These are phyloP conservation scores for Drosophila baimaii DNA, from an alignment of 1,140 invertebrate genomes.

Conservation along the genomic window DNA sequence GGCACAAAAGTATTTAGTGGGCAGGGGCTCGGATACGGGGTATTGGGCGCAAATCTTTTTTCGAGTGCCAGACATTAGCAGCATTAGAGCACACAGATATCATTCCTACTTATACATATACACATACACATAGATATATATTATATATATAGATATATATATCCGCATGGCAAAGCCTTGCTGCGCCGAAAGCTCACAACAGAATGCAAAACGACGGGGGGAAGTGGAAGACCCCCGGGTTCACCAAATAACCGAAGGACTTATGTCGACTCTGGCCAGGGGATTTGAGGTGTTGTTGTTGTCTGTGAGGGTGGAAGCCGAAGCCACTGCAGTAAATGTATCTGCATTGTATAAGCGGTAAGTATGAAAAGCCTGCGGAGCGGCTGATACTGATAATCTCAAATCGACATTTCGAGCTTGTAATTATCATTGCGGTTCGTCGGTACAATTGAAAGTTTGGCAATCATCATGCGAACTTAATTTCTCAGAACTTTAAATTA, in stretches of 20 bases:
- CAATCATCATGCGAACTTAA: neutral
- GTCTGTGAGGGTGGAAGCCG: conserved; percentile 1
- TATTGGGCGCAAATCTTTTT: conserved; percentile 71
- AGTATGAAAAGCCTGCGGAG: conserved; percentile 29
- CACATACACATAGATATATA: conserved; percentile 27
- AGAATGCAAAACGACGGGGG: conserved; percentile 42
- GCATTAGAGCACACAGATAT: conserved; percentile 70
- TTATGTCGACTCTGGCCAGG: conserved; percentile 71
- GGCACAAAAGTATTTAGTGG: conserved; percentile 64
- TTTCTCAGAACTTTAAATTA: neutral
- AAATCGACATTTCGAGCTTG: conserved; percentile 25
- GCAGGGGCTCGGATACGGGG: conserved; percentile 16
- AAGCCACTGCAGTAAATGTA: conserved; percentile 49
- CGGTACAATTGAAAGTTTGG: neutral
- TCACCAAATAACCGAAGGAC: conserved; percentile 60
- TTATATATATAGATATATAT: conserved; percentile 19
- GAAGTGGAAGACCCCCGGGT: conserved; percentile 16
- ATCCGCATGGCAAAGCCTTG: conserved; percentile 19
- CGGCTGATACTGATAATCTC: conserved; percentile 39
- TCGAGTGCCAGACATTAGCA: conserved; percentile 80
- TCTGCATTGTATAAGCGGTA: conserved; percentile 48
- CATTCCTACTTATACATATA: conserved; percentile 33
- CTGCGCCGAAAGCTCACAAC: conserved; percentile 42
- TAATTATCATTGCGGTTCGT: conserved; percentile 37
- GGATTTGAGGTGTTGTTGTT: conserved; percentile 51